Base-by-base conservation (phyloP, 2,888 invertebrate genomes). In the Silvanus unidentatus region DNA sequence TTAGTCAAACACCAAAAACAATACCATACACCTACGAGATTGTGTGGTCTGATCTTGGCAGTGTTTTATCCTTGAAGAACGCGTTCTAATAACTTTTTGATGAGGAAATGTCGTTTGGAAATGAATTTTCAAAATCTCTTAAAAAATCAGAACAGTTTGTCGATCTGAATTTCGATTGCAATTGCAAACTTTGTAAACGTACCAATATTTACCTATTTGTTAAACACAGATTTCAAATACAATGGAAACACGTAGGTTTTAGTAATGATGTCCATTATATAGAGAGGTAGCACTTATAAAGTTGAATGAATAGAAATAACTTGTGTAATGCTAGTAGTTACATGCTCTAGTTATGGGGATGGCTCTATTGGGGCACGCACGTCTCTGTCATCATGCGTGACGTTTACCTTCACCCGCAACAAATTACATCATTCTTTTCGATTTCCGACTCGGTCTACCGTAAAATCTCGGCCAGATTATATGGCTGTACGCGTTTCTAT, bases 381-480 rank as follows among this genome's bases (percentile, higher is more conserved):
- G 49, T 53, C 46, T 45, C 15, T 47, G 47, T 50, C 46, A 42
- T 46, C 43, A 35, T 47, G 43, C 48, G 50, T 48, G 49, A 49
- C 50, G 47, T 48, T 47, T 16, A 37, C 37, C 37, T 37, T 37
- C 37, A 37, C 37, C 37, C 37, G 37, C 37, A 37, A 16, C 37
- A 37, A 37, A 16, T 64, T 64, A 62, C 65, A 58, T 64, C 62
- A 66, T 45, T 40, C 49, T 53, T 64, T 67, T 70, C 69, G 65
- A 70, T 71, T 72, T 72, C 70, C 59, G 69, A 66, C 57, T 58
- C 64, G 59, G 53, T 64, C 60, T 67, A 65, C 63, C 72, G 63
- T 71, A 68, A 72, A 71, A 72, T 69, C 63, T 65, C 69, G 70
- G 70, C 65, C 68, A 64, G 58, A 67, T 66, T 63, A 60, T 57